Conservation (phyloP, 2,797 vertebrate species). For the Poeciliopsis presidionis region DNA sequence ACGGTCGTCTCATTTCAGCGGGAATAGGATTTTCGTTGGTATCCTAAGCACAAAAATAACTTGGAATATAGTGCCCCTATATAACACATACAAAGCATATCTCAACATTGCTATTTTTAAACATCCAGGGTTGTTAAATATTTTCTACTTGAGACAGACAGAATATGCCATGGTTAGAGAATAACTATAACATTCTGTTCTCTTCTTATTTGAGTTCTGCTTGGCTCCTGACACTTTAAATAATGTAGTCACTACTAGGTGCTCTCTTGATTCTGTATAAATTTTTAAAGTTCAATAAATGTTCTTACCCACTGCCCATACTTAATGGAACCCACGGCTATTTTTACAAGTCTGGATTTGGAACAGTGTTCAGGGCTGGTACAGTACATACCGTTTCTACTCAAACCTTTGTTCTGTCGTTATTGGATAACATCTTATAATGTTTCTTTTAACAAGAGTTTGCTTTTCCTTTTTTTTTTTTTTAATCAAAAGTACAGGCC, state of each 20-base stretch:
- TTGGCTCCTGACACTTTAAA: slow-evolving; percentile 56
- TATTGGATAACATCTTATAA: not conserved
- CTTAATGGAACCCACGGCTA: slow-evolving; percentile 61
- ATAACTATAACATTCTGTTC: slow-evolving; percentile 53
- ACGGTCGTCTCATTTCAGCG: not conserved
- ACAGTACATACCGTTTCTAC: slow-evolving; percentile 16
- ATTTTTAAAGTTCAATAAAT: slow-evolving; percentile 79
- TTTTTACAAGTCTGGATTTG: slow-evolving; percentile 63
- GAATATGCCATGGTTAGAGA: slow-evolving; percentile 33
- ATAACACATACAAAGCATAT: not conserved
- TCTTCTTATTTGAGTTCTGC: slow-evolving; percentile 51
- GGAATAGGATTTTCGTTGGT: not conserved
- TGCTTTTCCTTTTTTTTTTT: too few relatives aligned
- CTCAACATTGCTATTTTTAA: not conserved
- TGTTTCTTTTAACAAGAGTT: too few relatives aligned
- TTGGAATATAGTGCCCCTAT: not conserved
- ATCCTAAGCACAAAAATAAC: not conserved
- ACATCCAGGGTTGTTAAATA: not conserved
- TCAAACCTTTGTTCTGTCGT: slow-evolving; percentile 11
- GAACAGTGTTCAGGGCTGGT: slow-evolving; percentile 38
- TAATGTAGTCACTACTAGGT: slow-evolving; percentile 68
- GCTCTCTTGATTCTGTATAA: slow-evolving; percentile 65
- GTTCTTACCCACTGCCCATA: slow-evolving; percentile 66
- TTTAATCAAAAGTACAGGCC: too few relatives aligned
- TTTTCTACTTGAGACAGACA: slow-evolving; percentile 20